Base-by-base conservation (phyloP, 2,888 invertebrate genomes). In the Drosophila nr. perissopoda region DNA sequence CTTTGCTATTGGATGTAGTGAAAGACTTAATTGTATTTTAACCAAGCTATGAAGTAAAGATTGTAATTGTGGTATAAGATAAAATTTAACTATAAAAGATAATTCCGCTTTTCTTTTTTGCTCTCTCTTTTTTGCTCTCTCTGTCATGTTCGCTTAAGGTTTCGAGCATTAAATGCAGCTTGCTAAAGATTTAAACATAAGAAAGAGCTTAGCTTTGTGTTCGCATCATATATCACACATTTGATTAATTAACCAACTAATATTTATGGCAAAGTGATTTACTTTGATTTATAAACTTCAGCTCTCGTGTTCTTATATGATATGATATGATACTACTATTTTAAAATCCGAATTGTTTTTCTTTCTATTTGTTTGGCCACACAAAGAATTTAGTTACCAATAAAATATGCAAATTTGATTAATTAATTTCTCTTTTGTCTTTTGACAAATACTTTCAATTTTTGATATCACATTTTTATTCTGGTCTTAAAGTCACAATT, bases 251-350 rank as follows among this genome's bases (percentile, higher is more conserved):
- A 33, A 4, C 33, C 31, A 36, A 25, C 31, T 33, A 34, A 57
- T 29, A 48, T 48, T 36, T 48, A 53, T 38, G 27, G 31, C 53
- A 34, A 18, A 45, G 49, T 34, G 54, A 59, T 48, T 76, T 56
- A 40, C 42, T 67, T 61, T 67, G 66, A 67, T 67, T 79, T 74
- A 78, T 76, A 54, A 53, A 51, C 45, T 60, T 57, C 10, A 38
- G 34, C 49, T 51, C 21, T 40, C n/a, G 40, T n/a, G 21, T 61
- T 40, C 45, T 33, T 10, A 33, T 33, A 10, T n/a, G n/a, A n/a
- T n/a, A n/a, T n/a, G n/a, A n/a, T n/a, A n/a, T n/a, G n/a, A n/a
- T n/a, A n/a, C n/a, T n/a, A n/a, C n/a, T 48, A 62, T 62, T 74
- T 60, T 51, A 56, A 16, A 40, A 18, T 36, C 21, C 18, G 29